Percentiles rank a stretch among this genome's conserved stretches.
These are phyloP conservation scores for Mythimna ferrago DNA, from an alignment of 2,888 invertebrate genomes.

Conservation along the genomic window DNA sequence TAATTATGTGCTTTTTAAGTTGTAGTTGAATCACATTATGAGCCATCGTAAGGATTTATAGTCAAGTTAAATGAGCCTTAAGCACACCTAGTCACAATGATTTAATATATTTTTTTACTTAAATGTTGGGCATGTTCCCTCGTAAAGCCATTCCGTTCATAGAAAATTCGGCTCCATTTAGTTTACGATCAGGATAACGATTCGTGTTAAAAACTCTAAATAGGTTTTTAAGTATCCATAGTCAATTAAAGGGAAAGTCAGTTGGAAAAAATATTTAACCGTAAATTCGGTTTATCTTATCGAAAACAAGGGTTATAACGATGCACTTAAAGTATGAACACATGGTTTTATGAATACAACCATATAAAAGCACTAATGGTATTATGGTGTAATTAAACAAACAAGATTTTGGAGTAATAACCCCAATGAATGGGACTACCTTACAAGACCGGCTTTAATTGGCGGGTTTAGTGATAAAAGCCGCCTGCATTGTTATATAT, in stretches of 20 bases:
- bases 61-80: constrained; percentile 44
- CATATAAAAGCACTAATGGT: constrained; percentile 78
- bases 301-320: constrained; percentile 74
- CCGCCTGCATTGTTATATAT: constrained; percentile 56
- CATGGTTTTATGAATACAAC: constrained; percentile 74
- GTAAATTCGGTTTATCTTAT: constrained; percentile 80
- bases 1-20: constrained; percentile 26
- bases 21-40: constrained; percentile 16
- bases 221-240: constrained; percentile 75
- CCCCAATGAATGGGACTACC: constrained; percentile 59
- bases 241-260: constrained; percentile 83
- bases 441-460: constrained; percentile 61
- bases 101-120: constrained; percentile 60
- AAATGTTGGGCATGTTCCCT: constrained; percentile 53
- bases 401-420: constrained; percentile 71
- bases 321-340: constrained; percentile 73
- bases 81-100: constrained; percentile 48
- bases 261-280: constrained; percentile 69
- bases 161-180: constrained; percentile 71
- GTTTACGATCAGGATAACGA: constrained; percentile 78
- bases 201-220: constrained; percentile 75
- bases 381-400: constrained; percentile 76
- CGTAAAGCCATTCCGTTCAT: constrained; percentile 62
- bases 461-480: constrained; percentile 62
- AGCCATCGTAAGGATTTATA: constrained; percentile 43